A percentile compares a stretch with the other conserved stretches of the same genome.
Evolutionary conservation across 1,140 invertebrate species (phyloP).

Genomic region (Archivesica marissinica): DNA sequence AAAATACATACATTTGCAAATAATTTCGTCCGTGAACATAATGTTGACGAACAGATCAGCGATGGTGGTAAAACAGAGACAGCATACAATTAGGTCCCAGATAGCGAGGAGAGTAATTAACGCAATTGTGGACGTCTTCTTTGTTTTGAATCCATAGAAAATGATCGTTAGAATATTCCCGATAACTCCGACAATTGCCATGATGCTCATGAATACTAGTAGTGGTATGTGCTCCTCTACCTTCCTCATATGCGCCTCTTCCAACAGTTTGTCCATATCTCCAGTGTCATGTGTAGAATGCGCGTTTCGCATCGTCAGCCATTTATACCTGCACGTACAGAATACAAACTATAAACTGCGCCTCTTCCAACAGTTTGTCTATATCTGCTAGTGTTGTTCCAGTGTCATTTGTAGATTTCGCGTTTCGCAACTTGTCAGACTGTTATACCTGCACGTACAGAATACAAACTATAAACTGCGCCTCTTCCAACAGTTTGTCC

Average conservation of each 20-base stretch:
- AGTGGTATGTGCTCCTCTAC: conserved; percentile 2
- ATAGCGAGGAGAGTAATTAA: conserved; percentile 2
- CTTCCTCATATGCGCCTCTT: neutral
- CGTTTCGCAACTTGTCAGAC: too few species aligned
- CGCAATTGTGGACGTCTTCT: neutral
- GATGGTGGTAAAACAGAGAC: neutral
- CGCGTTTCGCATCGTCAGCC: too few species aligned
- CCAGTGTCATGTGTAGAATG: too few species aligned
- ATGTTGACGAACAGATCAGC: conserved; percentile 20
- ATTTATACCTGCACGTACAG: too few species aligned
- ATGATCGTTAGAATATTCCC: conserved; percentile 40
- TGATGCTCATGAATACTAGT: neutral
- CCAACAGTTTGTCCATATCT: neutral
- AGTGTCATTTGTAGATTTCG: too few species aligned
- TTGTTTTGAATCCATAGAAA: conserved; percentile 24
- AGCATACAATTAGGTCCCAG: conserved; percentile 8
- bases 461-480: too few species aligned
- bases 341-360: too few species aligned
- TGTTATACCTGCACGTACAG: too few species aligned
- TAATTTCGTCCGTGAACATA: neutral
- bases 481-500: neutral
- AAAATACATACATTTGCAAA: conserved; percentile 22
- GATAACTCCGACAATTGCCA: neutral
- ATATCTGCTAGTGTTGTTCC: too few species aligned
- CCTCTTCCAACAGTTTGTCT: too few species aligned